phyloP scores from a whole-genome alignment of 2,888 invertebrate species.

The Mesodorylaimus sp. region DNA sequence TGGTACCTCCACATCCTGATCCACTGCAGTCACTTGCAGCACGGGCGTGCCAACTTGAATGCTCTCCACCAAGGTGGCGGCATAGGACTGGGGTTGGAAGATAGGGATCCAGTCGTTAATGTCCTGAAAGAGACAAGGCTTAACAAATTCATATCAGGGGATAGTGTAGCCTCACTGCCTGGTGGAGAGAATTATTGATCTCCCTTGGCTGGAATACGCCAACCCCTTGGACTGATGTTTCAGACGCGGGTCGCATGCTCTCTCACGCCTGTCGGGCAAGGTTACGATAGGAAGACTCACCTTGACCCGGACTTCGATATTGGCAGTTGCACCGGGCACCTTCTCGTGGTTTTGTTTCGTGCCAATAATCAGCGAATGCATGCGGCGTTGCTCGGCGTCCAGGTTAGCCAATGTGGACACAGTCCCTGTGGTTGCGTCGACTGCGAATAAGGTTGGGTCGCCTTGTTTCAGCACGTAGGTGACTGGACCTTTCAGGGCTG shows the following conservation, averaged over 20 bases:
- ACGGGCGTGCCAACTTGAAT: slow-evolving; percentile 79
- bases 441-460: slow-evolving; percentile 19
- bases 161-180: no score
- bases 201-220: no score
- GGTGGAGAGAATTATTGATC: no score
- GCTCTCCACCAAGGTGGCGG: slow-evolving; percentile 74
- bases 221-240: no score
- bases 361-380: slow-evolving; percentile 4
- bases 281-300: no score
- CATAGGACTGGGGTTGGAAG: slow-evolving; percentile 58
- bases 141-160: background rate
- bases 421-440: slow-evolving; percentile 21
- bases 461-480: slow-evolving; percentile 24
- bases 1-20: slow-evolving; percentile 41
- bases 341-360: background rate
- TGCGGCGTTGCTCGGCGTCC: slow-evolving; percentile 65
- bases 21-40: slow-evolving; percentile 59
- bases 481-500: slow-evolving; percentile 19
- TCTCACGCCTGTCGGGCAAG: no score
- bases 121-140: slow-evolving; percentile 8
- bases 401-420: slow-evolving; percentile 33
- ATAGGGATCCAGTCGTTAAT: slow-evolving; percentile 80
- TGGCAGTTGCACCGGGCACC: background rate
- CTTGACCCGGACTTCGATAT: background rate
- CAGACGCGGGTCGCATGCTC: no score